Conservation (phyloP, 2,113 vertebrate species). For the Catharus bicknelli region DNA sequence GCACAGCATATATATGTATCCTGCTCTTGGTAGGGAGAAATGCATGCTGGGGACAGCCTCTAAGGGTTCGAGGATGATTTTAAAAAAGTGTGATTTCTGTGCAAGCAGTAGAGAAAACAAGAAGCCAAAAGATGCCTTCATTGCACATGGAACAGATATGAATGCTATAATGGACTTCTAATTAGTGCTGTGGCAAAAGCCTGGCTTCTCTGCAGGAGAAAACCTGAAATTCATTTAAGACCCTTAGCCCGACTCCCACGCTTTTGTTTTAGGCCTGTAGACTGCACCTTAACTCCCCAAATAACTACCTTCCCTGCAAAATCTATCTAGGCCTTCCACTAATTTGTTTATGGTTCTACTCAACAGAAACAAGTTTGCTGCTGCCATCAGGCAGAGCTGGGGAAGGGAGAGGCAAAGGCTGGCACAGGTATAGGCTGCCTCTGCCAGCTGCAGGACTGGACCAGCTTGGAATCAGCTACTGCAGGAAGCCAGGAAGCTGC, state of each 20-base stretch:
- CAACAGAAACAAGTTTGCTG: background rate
- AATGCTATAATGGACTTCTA: background rate
- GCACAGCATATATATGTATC: background rate
- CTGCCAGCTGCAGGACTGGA: background rate
- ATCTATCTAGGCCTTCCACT: background rate
- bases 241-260: rapidly evolving
- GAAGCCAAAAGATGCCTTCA: background rate
- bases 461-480: background rate
- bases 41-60: background rate
- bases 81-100: background rate
- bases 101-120: background rate
- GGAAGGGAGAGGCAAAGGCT: background rate
- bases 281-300: background rate
- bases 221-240: background rate
- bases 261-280: background rate
- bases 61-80: background rate
- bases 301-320: background rate
- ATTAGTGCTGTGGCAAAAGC: background rate
- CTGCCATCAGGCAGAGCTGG: background rate
- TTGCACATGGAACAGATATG: background rate
- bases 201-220: background rate
- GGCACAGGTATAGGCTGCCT: background rate
- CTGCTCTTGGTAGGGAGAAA: background rate
- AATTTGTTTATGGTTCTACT: background rate
- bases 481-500: background rate